Percentiles rank a stretch among this genome's conserved stretches.
Evolutionary conservation across 2,113 vertebrate genomes (phyloP).

Genomic region (Candoia aspera): DNA sequence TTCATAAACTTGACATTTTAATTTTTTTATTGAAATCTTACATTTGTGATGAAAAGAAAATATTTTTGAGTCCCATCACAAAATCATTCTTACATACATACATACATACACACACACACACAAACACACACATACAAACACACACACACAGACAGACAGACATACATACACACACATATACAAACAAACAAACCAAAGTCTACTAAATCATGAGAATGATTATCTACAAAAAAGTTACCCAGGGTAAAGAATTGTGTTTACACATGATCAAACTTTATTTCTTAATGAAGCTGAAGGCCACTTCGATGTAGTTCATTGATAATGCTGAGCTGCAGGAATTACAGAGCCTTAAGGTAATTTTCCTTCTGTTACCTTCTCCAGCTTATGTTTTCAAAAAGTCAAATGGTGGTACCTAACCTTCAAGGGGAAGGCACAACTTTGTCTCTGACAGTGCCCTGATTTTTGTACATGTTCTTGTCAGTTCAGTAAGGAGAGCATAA

Average conservation of each 20-base stretch:
- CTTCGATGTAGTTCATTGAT: slow-evolving; percentile 66
- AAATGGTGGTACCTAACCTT: neutral
- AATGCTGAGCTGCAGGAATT: slow-evolving; percentile 57
- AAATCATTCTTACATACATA: too few relatives aligned
- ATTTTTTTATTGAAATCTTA: slow-evolving; percentile 70
- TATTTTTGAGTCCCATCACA: slow-evolving; percentile 65
- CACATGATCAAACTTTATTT: slow-evolving; percentile 49
- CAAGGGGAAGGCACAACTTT: slow-evolving; percentile 1
- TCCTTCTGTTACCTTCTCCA: slow-evolving; percentile 15
- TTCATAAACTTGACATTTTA: neutral
- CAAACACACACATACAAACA: too few relatives aligned
- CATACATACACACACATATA: too few relatives aligned
- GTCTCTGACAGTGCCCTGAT: neutral
- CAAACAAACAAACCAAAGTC: too few relatives aligned
- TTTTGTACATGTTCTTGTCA: neutral
- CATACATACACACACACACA: too few relatives aligned
- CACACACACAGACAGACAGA: too few relatives aligned
- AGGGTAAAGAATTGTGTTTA: slow-evolving; percentile 54
- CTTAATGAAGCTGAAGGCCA: slow-evolving; percentile 74
- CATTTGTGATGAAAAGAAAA: slow-evolving; percentile 61
- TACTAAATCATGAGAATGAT: slow-evolving; percentile 62
- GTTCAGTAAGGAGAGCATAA: neutral
- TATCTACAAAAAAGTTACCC: slow-evolving; percentile 66
- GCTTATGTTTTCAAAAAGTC: neutral
- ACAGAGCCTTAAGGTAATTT: slow-evolving; percentile 56